phyloP scores from a whole-genome alignment of 2,113 vertebrate species.

The Zosterops hypoxanthus region DNA sequence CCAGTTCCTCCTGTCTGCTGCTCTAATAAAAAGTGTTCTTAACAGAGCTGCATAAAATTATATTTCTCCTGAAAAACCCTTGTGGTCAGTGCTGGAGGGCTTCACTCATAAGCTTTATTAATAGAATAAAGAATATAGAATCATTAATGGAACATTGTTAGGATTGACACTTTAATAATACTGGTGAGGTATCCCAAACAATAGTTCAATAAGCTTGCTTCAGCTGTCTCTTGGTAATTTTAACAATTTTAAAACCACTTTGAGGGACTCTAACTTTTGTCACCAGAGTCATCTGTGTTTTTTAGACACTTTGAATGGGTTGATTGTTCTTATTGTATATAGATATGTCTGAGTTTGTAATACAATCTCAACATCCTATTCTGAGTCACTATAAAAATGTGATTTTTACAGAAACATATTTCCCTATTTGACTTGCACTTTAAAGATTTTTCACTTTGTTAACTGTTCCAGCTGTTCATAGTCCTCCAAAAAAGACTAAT shows the following conservation, averaged over 20 bases:
- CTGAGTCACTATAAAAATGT: neutral
- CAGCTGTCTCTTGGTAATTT: neutral
- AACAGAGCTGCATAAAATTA: neutral
- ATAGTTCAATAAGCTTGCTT: neutral
- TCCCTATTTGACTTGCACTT: neutral
- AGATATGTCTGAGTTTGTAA: neutral
- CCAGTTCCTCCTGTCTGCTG: neutral
- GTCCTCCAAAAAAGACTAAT: neutral
- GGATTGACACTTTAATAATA: neutral
- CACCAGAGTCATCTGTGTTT: neutral
- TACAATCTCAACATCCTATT: neutral
- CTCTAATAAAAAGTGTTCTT: neutral
- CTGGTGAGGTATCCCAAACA: neutral
- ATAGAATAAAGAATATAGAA: neutral
- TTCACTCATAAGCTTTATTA: neutral
- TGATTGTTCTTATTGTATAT: neutral
- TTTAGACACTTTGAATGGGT: neutral
- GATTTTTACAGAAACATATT: neutral
- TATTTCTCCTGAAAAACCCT: neutral
- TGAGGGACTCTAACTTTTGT: neutral
- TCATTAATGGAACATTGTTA: neutral
- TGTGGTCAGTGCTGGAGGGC: neutral
- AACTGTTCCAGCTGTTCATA: neutral
- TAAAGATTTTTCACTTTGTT: neutral
- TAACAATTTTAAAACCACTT: neutral